Evolutionary conservation across 2,888 invertebrate species (phyloP), one percentile per base, ranked within the genome.

Genomic region (Drosophila recens): DNA sequence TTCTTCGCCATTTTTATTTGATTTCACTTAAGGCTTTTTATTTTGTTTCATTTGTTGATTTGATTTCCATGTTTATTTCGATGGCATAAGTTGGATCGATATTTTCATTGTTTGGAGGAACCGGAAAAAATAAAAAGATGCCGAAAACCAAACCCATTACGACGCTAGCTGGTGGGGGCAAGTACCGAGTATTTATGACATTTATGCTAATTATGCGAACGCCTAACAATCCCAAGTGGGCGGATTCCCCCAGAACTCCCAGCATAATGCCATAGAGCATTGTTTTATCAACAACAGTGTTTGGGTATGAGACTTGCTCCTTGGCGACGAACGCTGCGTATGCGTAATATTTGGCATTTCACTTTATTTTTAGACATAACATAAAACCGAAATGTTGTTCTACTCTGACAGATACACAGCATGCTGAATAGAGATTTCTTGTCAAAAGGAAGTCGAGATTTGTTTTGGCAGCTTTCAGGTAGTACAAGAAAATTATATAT

Each of bases 41-140:
- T 38, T 20, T 62, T 51, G 52, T 69, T 68, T 67, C 62, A 77
- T 79, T 84, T 77, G 71, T 79, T 82, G 82, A 86, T 86, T 86
- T 72, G 85, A 82, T 80, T 87, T 73, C 67, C 74, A 89, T 87
- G 79, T 87, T 87, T 79, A 89, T 87, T 89, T 75, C 63, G 57
- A 83, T 77, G 67, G 59, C 52, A 38, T 43, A 61, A 61, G 72
- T 57, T 78, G 81, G 71, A 81, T 89, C 87, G 81, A 86, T 86
- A 80, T 54, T 52, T 49, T 20, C n/a, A 43, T 48, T 57, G 49
- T 49, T 34, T 20, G 9, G 9, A 9, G 53, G 27, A 15, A 2
- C 11, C 23, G 17, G 27, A 27, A 42, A 65, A 64, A 36, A 43
- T 20, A 33, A 67, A 66, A 51, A 57, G 40, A 54, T 65, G 53